Percentiles rank a stretch among this genome's conserved stretches.
Conservation (phyloP, 2,888 invertebrate genomes). For the Dione juno region DNA sequence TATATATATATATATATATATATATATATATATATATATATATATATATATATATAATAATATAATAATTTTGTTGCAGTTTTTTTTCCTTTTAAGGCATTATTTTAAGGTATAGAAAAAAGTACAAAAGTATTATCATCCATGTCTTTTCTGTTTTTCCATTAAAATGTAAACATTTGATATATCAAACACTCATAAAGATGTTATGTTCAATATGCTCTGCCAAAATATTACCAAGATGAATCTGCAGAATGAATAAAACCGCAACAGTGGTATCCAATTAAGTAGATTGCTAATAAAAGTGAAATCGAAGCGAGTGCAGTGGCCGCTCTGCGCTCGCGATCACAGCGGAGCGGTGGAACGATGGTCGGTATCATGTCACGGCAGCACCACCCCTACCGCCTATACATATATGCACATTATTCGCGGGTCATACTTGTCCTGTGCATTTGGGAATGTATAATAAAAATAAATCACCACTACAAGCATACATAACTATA, state of each 20-base stretch:
- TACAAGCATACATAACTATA: no score
- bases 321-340: conserved; percentile 69
- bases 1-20: no score
- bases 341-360: conserved; percentile 19
- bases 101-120: no score
- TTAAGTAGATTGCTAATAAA: conserved; percentile 83
- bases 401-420: conserved; percentile 10
- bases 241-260: conserved; percentile 80
- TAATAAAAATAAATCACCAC: not conserved
- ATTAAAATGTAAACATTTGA: not conserved
- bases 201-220: conserved; percentile 29
- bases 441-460: not conserved
- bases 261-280: conserved; percentile 81
- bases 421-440: not conserved
- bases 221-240: conserved; percentile 61
- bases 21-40: no score
- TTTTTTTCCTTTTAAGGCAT: no score
- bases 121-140: not conserved
- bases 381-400: conserved; percentile 11
- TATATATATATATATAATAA: no score
- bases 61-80: no score
- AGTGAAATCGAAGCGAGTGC: conserved; percentile 83
- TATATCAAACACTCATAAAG: conserved; percentile 30
- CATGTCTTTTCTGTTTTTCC: not conserved
- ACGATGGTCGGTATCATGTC: conserved; percentile 26